These are phyloP conservation scores for Desmodus rotundus DNA, from an alignment of 2,113 vertebrate genomes.

Conservation along the genomic window DNA sequence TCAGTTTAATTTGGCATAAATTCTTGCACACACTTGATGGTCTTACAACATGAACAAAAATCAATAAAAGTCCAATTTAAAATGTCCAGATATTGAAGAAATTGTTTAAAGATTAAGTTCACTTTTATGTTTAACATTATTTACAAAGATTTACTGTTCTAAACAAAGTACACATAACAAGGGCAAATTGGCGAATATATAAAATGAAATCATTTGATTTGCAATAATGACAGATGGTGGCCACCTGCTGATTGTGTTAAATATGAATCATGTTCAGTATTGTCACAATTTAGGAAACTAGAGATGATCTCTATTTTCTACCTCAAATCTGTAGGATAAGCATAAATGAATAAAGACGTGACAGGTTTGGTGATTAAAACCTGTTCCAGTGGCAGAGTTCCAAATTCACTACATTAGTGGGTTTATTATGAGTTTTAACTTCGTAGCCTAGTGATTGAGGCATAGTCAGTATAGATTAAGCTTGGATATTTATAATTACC, in stretches of 20 bases:
- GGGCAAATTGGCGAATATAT: neutral
- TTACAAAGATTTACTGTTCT: constrained; percentile 45
- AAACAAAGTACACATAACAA: constrained; percentile 11
- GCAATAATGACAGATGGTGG: constrained; percentile 42
- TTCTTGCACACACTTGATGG: neutral
- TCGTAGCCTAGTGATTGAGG: neutral
- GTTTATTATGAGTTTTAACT: constrained; percentile 33
- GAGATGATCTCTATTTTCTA: constrained; percentile 37
- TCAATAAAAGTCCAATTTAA: neutral
- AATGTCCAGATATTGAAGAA: constrained; percentile 1
- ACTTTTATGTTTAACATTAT: neutral
- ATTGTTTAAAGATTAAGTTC: neutral
- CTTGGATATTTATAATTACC: neutral
- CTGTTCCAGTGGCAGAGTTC: constrained; percentile 54
- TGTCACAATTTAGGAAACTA: constrained; percentile 46
- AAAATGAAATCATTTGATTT: constrained; percentile 65
- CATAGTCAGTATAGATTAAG: neutral
- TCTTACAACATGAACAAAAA: neutral
- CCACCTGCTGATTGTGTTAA: constrained; percentile 55
- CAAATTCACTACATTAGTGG: constrained; percentile 46
- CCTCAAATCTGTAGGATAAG: constrained; percentile 31
- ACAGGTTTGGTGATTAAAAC: constrained; percentile 65
- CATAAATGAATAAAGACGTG: constrained; percentile 51
- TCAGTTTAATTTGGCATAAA: constrained; percentile 15
- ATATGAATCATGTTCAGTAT: constrained; percentile 25